phyloP scores from a whole-genome alignment of 1,140 invertebrate genomes.

The Drosophila malerkotliana region DNA sequence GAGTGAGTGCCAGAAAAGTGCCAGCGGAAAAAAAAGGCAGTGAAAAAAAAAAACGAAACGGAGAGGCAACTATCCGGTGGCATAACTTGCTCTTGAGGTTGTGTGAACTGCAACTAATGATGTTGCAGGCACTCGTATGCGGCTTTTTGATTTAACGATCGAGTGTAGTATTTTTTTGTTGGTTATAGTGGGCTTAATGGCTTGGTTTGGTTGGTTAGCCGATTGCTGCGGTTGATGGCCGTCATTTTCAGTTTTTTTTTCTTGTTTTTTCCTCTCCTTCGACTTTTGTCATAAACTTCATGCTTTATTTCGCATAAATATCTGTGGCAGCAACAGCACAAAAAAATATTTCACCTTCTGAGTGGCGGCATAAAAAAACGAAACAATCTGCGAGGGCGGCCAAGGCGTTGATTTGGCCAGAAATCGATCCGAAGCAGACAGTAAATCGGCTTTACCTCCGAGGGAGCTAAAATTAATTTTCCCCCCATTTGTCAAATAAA shows the following conservation, averaged over 20 bases:
- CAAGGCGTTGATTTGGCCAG: conserved; percentile 41
- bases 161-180: conserved; percentile 25
- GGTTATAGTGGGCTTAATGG: conserved; percentile 58
- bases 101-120: conserved; percentile 81
- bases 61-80: conserved; percentile 37
- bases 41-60: not conserved
- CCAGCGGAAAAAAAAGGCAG: not conserved
- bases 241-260: conserved; percentile 22
- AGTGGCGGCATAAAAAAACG: conserved; percentile 30
- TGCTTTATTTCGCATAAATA: conserved; percentile 42
- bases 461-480: conserved; percentile 23
- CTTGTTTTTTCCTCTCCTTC: conserved; percentile 11
- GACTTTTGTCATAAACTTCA: conserved; percentile 49
- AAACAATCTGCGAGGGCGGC: conserved; percentile 33
- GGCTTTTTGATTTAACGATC: conserved; percentile 80
- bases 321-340: conserved; percentile 9
- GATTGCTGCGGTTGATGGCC: conserved; percentile 68
- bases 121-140: conserved; percentile 80
- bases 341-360: conserved; percentile 33
- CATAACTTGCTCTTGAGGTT: conserved; percentile 73
- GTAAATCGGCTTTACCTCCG: conserved; percentile 32
- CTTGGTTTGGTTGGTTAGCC: conserved; percentile 60
- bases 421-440: conserved; percentile 37
- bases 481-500: conserved; percentile 7
- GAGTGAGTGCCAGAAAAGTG: conserved; percentile 12